Base-by-base conservation (phyloP, 2,797 vertebrate genomes). In the Discoglossus pictus region DNA sequence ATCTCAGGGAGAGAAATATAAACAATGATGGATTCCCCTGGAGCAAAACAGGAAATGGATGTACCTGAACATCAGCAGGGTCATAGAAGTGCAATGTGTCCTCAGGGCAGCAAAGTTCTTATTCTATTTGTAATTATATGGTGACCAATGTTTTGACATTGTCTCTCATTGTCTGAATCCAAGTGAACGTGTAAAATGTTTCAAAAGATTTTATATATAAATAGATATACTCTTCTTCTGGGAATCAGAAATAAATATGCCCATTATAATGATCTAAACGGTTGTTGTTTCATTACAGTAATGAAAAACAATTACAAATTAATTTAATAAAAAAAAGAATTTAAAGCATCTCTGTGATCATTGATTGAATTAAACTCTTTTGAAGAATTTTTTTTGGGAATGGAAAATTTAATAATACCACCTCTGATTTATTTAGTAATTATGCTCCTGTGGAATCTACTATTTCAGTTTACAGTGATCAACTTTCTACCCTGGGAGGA, bases 71-170 rank as follows among this genome's bases (percentile, higher is more conserved):
- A 46, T 9, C 24, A 17, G 17, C 3, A 34, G 51, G 67, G 44
- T 42, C 16, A 70, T n/a, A 23, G 34, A 24, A 50, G 23, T 24
- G 51, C 34, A 56, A 50, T 56, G n/a, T 48, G n/a, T 55, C 67
- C 60, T 35, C 9, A 13, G 51, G 67, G 60, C 25, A 5, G n/a
- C 11, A 18, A 11, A 18, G 43, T 35, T 56, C 60, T 70, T 17
- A 39, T 56, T 61, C 56, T 63, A 39, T 52, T 31, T 25, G 51
- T 43, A 63, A 50, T 63, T 70, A 61, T 20, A 17, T 47, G 39
- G 18, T 16, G 42, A 52, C 58, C 42, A 24, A 46, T n/a, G 25
- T 38, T 31, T 42, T 58, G 51, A 63, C 67, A 50, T 56, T 70
- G 60, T 18, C 60, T 35, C 24, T 61, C 56, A 31, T 27, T 31